A percentile compares a stretch with the other conserved stretches of the same genome.
phyloP scores from a whole-genome alignment of 2,113 vertebrate genomes.

The Damaliscus lunatus region DNA sequence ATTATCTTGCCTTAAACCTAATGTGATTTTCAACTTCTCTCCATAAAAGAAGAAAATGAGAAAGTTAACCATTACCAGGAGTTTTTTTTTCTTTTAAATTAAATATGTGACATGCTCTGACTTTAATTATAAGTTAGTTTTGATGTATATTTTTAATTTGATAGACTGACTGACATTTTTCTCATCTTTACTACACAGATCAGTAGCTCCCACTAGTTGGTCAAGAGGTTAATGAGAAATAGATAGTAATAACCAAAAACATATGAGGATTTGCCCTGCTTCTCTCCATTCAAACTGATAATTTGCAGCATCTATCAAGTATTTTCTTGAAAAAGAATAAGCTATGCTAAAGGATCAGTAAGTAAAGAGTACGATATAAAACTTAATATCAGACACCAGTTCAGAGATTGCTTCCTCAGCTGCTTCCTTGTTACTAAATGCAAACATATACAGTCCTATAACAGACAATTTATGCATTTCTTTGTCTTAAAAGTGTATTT shows the following conservation, averaged over 20 bases:
- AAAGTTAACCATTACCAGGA: conserved; percentile 60
- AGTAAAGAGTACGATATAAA: neutral
- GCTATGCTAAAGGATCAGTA: neutral
- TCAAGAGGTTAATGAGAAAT: conserved; percentile 76
- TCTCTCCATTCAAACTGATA: conserved; percentile 10
- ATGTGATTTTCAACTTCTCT: conserved; percentile 30
- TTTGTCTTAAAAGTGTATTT: conserved; percentile 35
- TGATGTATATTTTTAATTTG: conserved; percentile 62
- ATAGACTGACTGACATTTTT: conserved; percentile 68
- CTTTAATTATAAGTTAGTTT: conserved; percentile 70
- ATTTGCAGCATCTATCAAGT: neutral
- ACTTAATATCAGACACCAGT: neutral
- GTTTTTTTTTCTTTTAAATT: neutral
- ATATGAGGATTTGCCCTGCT: conserved; percentile 36
- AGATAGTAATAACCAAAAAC: conserved; percentile 64
- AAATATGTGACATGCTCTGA: conserved; percentile 13
- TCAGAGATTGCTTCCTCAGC: neutral
- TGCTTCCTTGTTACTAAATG: neutral
- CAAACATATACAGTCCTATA: neutral
- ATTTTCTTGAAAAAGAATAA: conserved; percentile 22
- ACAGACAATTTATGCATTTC: neutral
- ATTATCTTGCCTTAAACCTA: conserved; percentile 65
- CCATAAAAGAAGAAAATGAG: conserved; percentile 60
- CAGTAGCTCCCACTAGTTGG: conserved; percentile 71
- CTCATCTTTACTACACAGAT: conserved; percentile 64